These are phyloP conservation scores for Phymatocera aterrima DNA, from an alignment of 2,888 invertebrate genomes.

Conservation along the genomic window DNA sequence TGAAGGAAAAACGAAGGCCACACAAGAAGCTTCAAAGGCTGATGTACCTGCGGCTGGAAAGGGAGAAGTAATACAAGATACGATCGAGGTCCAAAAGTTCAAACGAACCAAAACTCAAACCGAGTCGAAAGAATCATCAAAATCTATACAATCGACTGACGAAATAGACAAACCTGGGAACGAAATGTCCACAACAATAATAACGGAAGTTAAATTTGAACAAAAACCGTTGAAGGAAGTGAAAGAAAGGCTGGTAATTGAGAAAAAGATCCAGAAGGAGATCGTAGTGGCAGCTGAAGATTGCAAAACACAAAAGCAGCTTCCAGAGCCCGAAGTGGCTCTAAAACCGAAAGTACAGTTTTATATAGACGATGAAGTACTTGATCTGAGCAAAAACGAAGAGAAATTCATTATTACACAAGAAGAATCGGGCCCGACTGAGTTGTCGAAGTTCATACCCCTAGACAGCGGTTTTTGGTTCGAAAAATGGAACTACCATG, in stretches of 20 bases:
- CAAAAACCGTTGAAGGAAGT: slow-evolving; percentile 40
- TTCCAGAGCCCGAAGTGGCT: slow-evolving; percentile 43
- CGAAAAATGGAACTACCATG: slow-evolving; percentile 80
- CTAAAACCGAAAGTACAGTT: slow-evolving; percentile 67
- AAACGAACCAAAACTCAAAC: neutral
- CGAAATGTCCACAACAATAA: neutral
- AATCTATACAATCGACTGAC: neutral
- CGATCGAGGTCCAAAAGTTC: neutral
- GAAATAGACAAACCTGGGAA: slow-evolving; percentile 23
- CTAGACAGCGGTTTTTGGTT: slow-evolving; percentile 79
- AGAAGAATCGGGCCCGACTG: slow-evolving; percentile 45
- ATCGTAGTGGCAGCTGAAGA: slow-evolving; percentile 24
- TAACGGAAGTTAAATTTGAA: slow-evolving; percentile 13
- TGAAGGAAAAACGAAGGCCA: neutral
- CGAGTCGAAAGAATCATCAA: neutral
- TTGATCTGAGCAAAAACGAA: slow-evolving; percentile 63
- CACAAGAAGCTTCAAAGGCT: neutral
- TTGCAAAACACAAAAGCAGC: slow-evolving; percentile 31
- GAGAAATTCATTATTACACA: slow-evolving; percentile 48
- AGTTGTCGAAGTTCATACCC: slow-evolving; percentile 63
- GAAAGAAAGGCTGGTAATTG: slow-evolving; percentile 29
- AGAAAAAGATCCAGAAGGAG: slow-evolving; percentile 22
- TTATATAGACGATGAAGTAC: slow-evolving; percentile 69
- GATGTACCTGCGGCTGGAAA: neutral
- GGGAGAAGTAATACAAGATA: neutral